Percentiles rank a stretch among this genome's conserved stretches.
These are phyloP conservation scores for Idaea biselata DNA, from an alignment of 2,888 invertebrate genomes.

Conservation along the genomic window DNA sequence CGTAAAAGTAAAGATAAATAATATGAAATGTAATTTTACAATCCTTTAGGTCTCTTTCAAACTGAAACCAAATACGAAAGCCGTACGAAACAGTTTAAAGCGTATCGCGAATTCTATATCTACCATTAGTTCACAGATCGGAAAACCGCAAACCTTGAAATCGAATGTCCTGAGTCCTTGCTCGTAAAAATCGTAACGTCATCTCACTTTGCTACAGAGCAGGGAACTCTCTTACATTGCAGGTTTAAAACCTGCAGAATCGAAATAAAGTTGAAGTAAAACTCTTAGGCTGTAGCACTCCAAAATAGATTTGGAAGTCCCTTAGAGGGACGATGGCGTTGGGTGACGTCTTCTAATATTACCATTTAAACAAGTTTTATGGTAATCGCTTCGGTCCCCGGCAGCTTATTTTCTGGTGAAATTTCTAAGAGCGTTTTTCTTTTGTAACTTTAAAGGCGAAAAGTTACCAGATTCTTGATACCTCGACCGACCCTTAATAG, in stretches of 20 bases:
- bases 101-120: conserved; percentile 25
- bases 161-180: conserved; percentile 28
- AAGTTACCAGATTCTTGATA: conserved; percentile 71
- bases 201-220: conserved; percentile 20
- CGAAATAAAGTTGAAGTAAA: conserved; percentile 11
- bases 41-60: background rate
- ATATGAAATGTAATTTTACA: background rate
- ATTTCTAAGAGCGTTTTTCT: conserved; percentile 70
- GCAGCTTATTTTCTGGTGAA: conserved; percentile 70
- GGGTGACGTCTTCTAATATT: conserved; percentile 78
- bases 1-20: too few species aligned
- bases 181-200: conserved; percentile 32
- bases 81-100: conserved; percentile 11
- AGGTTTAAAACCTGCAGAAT: conserved; percentile 9
- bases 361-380: conserved; percentile 81
- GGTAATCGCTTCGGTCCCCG: conserved; percentile 67
- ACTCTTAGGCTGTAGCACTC: conserved; percentile 19
- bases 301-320: conserved; percentile 55
- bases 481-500: conserved; percentile 54
- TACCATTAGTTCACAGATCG: conserved; percentile 27
- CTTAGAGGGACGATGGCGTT: conserved; percentile 56
- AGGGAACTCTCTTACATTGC: conserved; percentile 7
- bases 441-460: conserved; percentile 63
- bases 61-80: conserved; percentile 10
- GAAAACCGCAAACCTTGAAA: conserved; percentile 32